Evolutionary conservation across 2,888 invertebrate species (phyloP), one percentile per base, ranked within the genome.

Genomic region (Apodemia hepburni): DNA sequence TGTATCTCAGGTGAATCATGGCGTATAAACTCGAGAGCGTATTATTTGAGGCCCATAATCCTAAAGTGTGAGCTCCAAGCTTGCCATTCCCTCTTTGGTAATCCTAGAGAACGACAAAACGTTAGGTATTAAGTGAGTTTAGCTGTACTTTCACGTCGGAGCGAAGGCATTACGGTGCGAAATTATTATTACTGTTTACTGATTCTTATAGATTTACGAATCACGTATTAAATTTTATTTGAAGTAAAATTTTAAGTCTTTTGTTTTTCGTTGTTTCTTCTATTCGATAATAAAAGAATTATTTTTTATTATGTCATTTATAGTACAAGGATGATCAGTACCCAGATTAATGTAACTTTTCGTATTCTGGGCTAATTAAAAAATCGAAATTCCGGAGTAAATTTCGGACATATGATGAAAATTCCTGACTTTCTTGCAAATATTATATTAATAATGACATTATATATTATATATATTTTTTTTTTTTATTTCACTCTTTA

Each of bases 11-110:
- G 69, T 71, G 66, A 66, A 62, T 62, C 66, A 35, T 61, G 59
- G 65, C 64, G 59, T 68, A 65, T 71, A 68, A 69, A 68, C 65
- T 66, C 61, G 47, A 62, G 61, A 61, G 63, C 65, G 65, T 58
- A 57, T 69, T 69, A 69, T 70, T 70, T 68, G 71, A 70, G 70
- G 60, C 66, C 62, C 67, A 68, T 70, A 71, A 69, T 71, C 70
- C 69, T 67, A 67, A 68, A 67, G 63, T 64, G 65, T 65, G 63
- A 67, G 67, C 65, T 67, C 67, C 66, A 68, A 71, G 69, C 69
- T 65, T 67, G 66, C 69, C 60, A 67, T 67, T 70, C 62, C 64
- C 63, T 65, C 65, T 69, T 64, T 66, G 67, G 69, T 68, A 70
- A 70, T 71, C 69, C 69, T 66, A 64, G 65, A 65, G 64, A 65